A percentile compares a stretch with the other conserved stretches of the same genome.
Conservation (phyloP, 1,140 invertebrate genomes). For the Elysia chlorotica region DNA sequence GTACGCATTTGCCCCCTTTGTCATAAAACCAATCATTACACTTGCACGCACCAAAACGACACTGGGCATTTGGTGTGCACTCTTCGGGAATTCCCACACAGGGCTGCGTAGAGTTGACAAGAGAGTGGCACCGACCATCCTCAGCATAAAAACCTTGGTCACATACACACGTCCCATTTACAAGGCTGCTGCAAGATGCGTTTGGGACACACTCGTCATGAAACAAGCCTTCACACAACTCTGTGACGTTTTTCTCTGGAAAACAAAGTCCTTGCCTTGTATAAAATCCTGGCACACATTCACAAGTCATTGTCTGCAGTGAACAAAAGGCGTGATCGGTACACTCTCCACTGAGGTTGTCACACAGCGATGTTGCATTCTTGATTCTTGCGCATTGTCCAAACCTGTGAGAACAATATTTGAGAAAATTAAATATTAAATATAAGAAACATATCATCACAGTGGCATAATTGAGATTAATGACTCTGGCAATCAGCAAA, state of each 20-base stretch:
- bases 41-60: conserved; percentile 4
- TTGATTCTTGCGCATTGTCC: not conserved
- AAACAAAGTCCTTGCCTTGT: not conserved
- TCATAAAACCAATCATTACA: conserved; percentile 18
- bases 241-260: not conserved
- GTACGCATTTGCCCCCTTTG: conserved; percentile 14
- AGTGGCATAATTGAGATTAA: too few relatives aligned
- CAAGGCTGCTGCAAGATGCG: not conserved
- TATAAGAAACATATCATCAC: too few relatives aligned
- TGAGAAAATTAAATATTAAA: not conserved
- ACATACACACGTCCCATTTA: conserved; percentile 9
- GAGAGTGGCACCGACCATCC: conserved; percentile 5
- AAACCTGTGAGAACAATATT: not conserved
- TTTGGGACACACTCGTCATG: not conserved
- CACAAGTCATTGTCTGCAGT: too few relatives aligned
- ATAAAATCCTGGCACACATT: not conserved
- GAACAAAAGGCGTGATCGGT: too few relatives aligned
- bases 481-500: too few relatives aligned
- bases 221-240: not conserved
- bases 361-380: not conserved
- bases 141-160: conserved; percentile 15
- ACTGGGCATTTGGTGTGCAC: conserved; percentile 18
- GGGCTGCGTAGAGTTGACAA: not conserved
- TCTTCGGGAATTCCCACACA: conserved; percentile 17
- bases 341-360: not conserved